These are phyloP conservation scores for Ia io DNA, from an alignment of 2,113 vertebrate genomes.

Conservation along the genomic window DNA sequence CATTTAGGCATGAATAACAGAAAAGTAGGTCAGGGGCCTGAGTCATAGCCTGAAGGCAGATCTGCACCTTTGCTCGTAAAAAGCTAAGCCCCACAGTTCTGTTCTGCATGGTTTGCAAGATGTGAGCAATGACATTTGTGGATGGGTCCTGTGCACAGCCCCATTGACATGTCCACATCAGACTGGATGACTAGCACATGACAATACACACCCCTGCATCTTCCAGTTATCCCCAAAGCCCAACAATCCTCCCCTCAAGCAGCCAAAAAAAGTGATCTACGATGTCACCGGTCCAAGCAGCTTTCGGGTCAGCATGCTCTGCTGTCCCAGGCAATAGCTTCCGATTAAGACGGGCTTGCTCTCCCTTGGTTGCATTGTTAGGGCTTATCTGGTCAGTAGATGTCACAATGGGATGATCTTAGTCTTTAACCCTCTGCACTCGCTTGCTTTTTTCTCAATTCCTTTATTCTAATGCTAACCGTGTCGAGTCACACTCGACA, in stretches of 20 bases:
- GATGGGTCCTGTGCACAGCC: background rate
- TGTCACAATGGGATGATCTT: background rate
- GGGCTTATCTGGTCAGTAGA: background rate
- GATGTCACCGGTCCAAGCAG: background rate
- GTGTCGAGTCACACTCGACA: too few species aligned
- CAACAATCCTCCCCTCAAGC: background rate
- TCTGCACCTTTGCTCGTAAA: background rate
- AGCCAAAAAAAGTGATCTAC: background rate
- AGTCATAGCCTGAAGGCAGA: conserved; percentile 26
- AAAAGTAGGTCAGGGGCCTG: conserved; percentile 74
- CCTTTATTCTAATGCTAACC: too few species aligned
- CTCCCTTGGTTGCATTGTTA: background rate
- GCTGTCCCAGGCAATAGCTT: background rate
- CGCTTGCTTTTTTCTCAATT: too few species aligned
- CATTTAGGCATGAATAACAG: conserved; percentile 58
- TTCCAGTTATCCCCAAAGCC: background rate
- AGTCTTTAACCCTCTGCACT: too few species aligned
- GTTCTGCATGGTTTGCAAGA: background rate
- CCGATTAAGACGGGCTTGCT: background rate
- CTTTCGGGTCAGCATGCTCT: background rate
- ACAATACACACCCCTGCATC: background rate
- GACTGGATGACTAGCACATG: background rate
- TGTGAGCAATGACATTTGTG: background rate
- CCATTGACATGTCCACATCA: rapidly evolving
- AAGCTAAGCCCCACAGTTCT: background rate